Evolutionary conservation across 2,113 vertebrate species (phyloP), one percentile per base, ranked within the genome.

Genomic region (Raja brachyura): DNA sequence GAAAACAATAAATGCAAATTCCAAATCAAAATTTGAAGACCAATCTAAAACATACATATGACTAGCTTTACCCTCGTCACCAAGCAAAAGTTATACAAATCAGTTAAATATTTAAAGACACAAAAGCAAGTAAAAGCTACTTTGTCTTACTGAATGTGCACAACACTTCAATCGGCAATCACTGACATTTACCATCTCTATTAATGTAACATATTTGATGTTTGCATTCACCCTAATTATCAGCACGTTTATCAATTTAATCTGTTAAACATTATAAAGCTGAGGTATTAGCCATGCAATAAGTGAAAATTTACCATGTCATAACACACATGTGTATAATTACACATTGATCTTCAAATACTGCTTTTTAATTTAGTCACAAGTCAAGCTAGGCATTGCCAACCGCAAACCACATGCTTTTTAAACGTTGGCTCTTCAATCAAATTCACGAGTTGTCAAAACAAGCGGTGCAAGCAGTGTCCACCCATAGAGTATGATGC

Each of bases 381-480:
- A 93, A 93, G 70, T 76, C 75, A 78, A 78, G 28, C 90, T 54
- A 92, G 33, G 39, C 66, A 48, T 48, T 1, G 39, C 16, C 16
- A 92, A 54, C 33, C 73, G 33, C 39, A 92, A 92, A 54, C 33
- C 31, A 48, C 33, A 48, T 70, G 20, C 33, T 92, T 33, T 66
- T 88, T 73, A 39, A 92, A 73, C 73, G 39, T 73, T 54, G 81
- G 33, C 56, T 63, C 93, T 93, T 93, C 93, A 99, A 95, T 99
- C 98, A 83, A 99, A 99, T 95, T 99, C 99, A 77, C 99, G 98
- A 95, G 99, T 99, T 95, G 98, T 98, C 8, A 99, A 97, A 94
- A 99, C 98, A 94, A 99, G 97, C 0, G 99, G 99, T 2, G 99
- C 99, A 94, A 98, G 97, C 95, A 99, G 97, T 20, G 99, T 99